Conservation (phyloP, 1,140 invertebrate species). For the Platyscapa corneri region DNA sequence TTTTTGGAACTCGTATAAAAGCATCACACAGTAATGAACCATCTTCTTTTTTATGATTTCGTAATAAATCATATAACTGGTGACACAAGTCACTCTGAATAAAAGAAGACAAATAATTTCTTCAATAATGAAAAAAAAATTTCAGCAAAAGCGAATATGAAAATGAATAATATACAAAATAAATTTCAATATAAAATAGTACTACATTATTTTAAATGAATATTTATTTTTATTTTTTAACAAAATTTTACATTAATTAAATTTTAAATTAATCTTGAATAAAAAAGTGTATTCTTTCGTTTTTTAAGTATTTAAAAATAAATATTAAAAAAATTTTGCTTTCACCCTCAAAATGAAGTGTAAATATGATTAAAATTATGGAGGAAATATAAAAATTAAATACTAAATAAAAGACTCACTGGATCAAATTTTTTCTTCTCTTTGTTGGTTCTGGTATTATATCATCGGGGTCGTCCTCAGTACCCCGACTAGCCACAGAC, state of each 20-base stretch:
- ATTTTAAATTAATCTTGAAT: background rate
- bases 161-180: background rate
- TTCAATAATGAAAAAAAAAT: background rate
- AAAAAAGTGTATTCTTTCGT: background rate
- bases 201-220: background rate
- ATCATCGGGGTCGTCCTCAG: slow-evolving; percentile 76
- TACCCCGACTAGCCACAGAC: slow-evolving; percentile 81
- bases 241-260: background rate
- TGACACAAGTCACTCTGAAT: slow-evolving; percentile 88
- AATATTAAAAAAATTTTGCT: background rate
- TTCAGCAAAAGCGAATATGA: background rate
- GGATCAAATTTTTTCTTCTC: slow-evolving; percentile 76
- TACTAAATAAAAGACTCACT: slow-evolving; percentile 61
- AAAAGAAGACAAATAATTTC: slow-evolving; percentile 13
- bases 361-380: background rate
- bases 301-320: background rate
- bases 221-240: background rate
- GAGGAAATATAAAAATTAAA: background rate
- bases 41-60: slow-evolving; percentile 94
- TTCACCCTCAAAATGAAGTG: background rate
- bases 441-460: slow-evolving; percentile 72
- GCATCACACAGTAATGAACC: slow-evolving; percentile 92
- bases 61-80: slow-evolving; percentile 92
- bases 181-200: background rate
- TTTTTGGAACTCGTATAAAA: slow-evolving; percentile 94